phyloP scores from a whole-genome alignment of 1,140 invertebrate species.

The Drosophila lacertosa region DNA sequence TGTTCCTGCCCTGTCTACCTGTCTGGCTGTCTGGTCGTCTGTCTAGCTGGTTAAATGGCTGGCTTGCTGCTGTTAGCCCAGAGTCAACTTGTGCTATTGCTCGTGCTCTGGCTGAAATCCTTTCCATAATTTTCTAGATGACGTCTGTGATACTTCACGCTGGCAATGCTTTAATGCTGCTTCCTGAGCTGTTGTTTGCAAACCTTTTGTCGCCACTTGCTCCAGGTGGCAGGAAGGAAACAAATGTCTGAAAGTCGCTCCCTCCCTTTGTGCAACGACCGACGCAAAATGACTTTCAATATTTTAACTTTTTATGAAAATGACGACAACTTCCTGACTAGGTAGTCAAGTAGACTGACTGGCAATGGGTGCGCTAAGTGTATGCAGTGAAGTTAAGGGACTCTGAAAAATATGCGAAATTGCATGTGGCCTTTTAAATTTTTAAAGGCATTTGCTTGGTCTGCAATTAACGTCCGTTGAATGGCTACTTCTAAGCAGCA shows the following conservation, averaged over 20 bases:
- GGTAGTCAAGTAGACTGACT: conserved; percentile 39
- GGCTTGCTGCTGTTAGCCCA: conserved; percentile 28
- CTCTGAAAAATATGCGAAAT: conserved; percentile 13
- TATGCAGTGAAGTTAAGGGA: conserved; percentile 6
- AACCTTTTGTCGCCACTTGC: conserved; percentile 29
- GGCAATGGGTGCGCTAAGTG: conserved; percentile 20
- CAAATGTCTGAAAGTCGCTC: conserved; percentile 64
- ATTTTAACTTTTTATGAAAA: conserved; percentile 77
- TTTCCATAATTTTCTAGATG: conserved; percentile 75
- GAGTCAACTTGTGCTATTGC: conserved; percentile 36
- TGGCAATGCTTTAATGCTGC: conserved; percentile 53
- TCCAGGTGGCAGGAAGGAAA: conserved; percentile 64
- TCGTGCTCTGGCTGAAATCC: conserved; percentile 13
- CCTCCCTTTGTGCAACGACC: conserved; percentile 47
- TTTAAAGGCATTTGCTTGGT: conserved; percentile 12
- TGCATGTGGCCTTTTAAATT: conserved; percentile 29
- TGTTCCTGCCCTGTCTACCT: conserved; percentile 1
- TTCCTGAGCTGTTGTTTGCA: conserved; percentile 30
- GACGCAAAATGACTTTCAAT: conserved; percentile 74
- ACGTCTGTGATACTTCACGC: conserved; percentile 64
- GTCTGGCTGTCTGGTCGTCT: conserved; percentile 5
- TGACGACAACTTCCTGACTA: conserved; percentile 69
- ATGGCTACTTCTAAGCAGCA: conserved; percentile 29
- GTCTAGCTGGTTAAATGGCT: conserved; percentile 10
- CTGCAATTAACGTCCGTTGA: conserved; percentile 50